These are phyloP conservation scores for Hycleus cichorii DNA, from an alignment of 1,140 invertebrate genomes.

Conservation along the genomic window DNA sequence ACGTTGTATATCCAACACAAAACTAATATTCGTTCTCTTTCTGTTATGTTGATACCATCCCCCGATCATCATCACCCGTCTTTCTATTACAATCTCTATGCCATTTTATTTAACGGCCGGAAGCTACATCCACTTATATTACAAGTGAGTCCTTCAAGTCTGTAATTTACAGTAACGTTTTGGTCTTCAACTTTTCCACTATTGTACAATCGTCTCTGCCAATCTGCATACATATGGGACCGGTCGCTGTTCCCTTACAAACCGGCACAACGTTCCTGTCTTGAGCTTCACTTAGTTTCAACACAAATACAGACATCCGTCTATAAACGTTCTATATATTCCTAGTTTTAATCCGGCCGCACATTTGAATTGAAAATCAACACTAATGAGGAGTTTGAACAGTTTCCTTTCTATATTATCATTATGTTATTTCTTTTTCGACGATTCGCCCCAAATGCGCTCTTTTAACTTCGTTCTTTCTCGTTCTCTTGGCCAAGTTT, in stretches of 20 bases:
- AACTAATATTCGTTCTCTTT: too few species aligned
- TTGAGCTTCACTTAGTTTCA: too few species aligned
- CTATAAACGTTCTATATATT: too few species aligned
- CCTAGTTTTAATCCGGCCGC: background rate
- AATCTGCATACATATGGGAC: slow-evolving; percentile 10
- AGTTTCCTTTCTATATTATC: too few species aligned
- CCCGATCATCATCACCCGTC: background rate
- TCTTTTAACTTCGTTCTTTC: too few species aligned
- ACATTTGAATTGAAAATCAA: slow-evolving; percentile 4
- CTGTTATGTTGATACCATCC: background rate
- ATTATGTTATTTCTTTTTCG: too few species aligned
- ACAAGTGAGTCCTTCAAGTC: background rate
- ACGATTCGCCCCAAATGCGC: too few species aligned
- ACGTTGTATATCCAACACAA: too few species aligned
- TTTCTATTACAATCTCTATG: background rate
- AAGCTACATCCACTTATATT: background rate
- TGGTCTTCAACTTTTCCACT: background rate
- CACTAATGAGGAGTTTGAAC: background rate
- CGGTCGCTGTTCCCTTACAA: background rate
- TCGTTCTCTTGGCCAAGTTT: too few species aligned
- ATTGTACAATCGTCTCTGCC: background rate
- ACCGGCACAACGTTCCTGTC: too few species aligned
- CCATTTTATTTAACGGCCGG: background rate
- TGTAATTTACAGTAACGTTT: background rate
- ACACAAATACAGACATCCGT: too few species aligned